Percentiles rank a stretch among this genome's conserved stretches.
Evolutionary conservation across 2,888 invertebrate species (phyloP).

Genomic region (Netelia fuscicornis): DNA sequence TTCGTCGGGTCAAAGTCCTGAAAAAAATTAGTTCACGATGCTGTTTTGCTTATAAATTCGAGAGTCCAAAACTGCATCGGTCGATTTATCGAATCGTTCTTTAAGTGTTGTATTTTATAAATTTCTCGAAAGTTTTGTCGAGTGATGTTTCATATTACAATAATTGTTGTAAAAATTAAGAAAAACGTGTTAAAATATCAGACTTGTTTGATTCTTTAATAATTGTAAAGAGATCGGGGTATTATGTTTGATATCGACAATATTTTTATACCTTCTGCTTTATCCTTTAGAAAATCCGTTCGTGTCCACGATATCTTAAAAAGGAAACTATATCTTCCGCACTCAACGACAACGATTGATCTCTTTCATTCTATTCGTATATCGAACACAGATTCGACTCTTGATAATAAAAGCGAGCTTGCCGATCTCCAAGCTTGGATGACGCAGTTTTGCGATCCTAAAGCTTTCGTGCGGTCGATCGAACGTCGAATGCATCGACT

Average conservation of each 20-base stretch:
- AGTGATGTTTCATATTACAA: background rate
- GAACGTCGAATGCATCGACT: constrained; percentile 30
- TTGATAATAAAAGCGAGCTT: constrained; percentile 40
- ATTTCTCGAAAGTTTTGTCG: background rate
- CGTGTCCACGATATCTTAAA: background rate
- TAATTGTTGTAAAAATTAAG: background rate
- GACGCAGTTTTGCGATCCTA: constrained; percentile 14
- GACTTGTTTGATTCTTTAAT: background rate
- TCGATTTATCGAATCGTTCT: background rate
- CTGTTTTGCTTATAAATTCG: background rate
- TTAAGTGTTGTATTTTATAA: background rate
- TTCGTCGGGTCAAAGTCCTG: constrained; percentile 54
- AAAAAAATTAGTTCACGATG: constrained; percentile 23
- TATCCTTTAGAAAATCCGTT: background rate
- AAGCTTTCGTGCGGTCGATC: constrained; percentile 23
- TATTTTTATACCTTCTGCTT: constrained; percentile 9
- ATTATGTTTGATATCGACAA: background rate
- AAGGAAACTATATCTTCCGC: background rate
- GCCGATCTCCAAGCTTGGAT: constrained; percentile 17
- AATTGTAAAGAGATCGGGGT: too few relatives aligned
- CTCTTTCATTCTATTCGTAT: constrained; percentile 14
- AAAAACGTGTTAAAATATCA: background rate
- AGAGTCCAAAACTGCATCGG: background rate
- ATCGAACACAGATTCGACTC: background rate
- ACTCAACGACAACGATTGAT: background rate